A percentile compares a stretch with the other conserved stretches of the same genome.
Conservation (phyloP, 2,113 vertebrate genomes). For the Alligator sinensis region DNA sequence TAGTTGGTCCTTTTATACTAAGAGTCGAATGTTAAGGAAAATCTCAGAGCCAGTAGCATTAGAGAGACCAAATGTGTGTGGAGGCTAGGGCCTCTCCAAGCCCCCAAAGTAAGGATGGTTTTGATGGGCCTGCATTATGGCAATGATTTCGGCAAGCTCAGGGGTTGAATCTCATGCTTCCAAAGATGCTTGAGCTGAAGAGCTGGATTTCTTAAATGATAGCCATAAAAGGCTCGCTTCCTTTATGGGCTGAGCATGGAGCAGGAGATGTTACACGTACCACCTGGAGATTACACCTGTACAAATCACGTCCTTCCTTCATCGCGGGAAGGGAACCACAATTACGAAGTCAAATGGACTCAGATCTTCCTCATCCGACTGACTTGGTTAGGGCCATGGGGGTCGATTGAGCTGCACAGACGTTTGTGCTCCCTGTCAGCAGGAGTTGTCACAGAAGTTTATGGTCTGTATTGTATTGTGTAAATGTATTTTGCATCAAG, state of each 20-base stretch:
- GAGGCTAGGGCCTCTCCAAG: accelerated
- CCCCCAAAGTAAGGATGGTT: neutral
- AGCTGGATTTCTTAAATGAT: neutral
- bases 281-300: neutral
- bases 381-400: neutral
- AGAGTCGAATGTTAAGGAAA: neutral
- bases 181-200: neutral
- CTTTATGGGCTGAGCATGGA: neutral
- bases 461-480: neutral
- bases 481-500: neutral
- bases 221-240: neutral
- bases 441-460: neutral
- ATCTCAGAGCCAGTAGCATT: neutral
- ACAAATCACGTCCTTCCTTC: neutral
- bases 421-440: neutral
- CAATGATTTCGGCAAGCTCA: neutral
- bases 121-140: neutral
- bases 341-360: neutral
- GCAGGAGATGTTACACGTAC: neutral
- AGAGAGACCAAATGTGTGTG: neutral
- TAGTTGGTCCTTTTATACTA: neutral
- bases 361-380: neutral
- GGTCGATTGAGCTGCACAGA: neutral
- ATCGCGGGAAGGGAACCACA: neutral
- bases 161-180: neutral